A percentile compares a stretch with the other conserved stretches of the same genome.
Conservation (phyloP, 1,140 invertebrate species). For the Ephestia elutella region DNA sequence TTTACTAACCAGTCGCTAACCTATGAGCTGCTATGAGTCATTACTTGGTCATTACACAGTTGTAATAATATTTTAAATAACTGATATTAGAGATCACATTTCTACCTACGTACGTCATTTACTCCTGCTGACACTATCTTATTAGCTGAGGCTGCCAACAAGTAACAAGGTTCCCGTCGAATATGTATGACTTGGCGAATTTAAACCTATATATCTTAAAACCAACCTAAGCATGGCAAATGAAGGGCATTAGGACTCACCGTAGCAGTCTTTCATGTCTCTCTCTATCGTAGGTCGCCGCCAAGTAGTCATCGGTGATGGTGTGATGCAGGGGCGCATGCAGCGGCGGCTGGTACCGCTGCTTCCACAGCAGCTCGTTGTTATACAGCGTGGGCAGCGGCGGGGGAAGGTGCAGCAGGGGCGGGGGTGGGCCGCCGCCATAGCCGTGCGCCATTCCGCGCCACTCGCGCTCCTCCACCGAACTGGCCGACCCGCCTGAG, state of each 20-base stretch:
- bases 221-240: too few relatives aligned
- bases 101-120: too few relatives aligned
- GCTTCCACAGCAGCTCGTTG: constrained; percentile 63
- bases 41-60: not conserved
- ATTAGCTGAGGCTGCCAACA: too few relatives aligned
- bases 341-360: constrained; percentile 65
- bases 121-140: too few relatives aligned
- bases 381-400: constrained; percentile 61
- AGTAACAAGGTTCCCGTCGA: too few relatives aligned
- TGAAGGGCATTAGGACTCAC: constrained; percentile 33
- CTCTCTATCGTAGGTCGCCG: constrained; percentile 69
- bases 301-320: constrained; percentile 70
- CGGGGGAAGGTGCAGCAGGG: constrained; percentile 60
- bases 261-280: constrained; percentile 73
- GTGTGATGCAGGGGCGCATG: constrained; percentile 60
- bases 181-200: too few relatives aligned
- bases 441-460: constrained; percentile 69
- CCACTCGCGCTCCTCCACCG: constrained; percentile 81
- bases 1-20: constrained; percentile 1
- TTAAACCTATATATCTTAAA: too few relatives aligned
- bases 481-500: constrained; percentile 79
- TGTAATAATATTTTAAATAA: too few relatives aligned
- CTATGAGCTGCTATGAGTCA: not conserved
- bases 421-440: constrained; percentile 57
- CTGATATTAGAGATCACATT: too few relatives aligned